These are phyloP conservation scores for Dione vanillae DNA, from an alignment of 2,888 invertebrate genomes.

Conservation along the genomic window DNA sequence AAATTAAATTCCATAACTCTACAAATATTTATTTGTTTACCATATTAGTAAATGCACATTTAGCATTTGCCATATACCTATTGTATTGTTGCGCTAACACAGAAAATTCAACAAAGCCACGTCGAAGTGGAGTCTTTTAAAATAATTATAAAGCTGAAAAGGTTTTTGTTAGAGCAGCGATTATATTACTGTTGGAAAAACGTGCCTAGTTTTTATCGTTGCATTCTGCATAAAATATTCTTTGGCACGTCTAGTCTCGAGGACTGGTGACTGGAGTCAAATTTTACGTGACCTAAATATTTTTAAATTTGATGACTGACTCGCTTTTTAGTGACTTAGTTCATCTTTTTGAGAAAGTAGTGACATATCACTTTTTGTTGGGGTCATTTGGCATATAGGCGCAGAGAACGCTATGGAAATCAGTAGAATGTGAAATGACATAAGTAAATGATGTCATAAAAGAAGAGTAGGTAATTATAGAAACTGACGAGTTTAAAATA, in stretches of 20 bases:
- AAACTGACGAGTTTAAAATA: neutral
- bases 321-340: neutral
- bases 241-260: conserved; percentile 43
- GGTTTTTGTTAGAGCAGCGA: conserved; percentile 36
- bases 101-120: conserved; percentile 25
- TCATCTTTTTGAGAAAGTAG: too few species aligned
- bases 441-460: neutral
- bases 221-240: conserved; percentile 44
- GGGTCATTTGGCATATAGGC: too few species aligned
- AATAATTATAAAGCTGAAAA: conserved; percentile 42
- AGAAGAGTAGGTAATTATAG: neutral
- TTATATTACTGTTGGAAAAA: conserved; percentile 41
- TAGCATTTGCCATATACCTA: too few species aligned
- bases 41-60: too few species aligned
- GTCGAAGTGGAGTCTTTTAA: conserved; percentile 36
- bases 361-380: too few species aligned
- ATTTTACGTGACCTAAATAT: conserved; percentile 24
- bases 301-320: neutral
- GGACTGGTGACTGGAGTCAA: conserved; percentile 28
- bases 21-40: too few species aligned
- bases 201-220: conserved; percentile 33
- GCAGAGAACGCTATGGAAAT: too few species aligned
- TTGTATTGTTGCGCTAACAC: neutral
- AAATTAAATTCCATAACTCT: too few species aligned
- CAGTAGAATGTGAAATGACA: too few species aligned